Base-by-base conservation (phyloP, 2,113 vertebrate species). In the Origma solitaria region DNA sequence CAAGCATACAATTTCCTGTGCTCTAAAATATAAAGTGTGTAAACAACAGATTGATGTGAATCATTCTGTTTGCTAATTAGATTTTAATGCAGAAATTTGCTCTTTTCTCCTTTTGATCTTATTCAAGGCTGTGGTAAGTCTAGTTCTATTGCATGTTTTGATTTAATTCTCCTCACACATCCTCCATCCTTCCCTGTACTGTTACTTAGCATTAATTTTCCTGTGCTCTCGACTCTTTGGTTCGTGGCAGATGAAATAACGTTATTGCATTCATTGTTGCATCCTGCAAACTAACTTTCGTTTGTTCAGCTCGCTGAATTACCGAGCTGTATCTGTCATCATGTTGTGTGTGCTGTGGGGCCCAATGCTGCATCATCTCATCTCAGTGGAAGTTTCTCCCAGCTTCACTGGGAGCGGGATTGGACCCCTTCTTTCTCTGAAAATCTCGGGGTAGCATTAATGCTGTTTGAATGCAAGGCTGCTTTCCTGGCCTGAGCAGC, bases 41-140 rank as follows among this genome's bases (percentile, higher is more conserved):
- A 53, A 94, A 93, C 85, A 96, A 76, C 85, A 97, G 95, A 82
- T 86, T 85, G 91, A 93, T 95, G 69, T 75, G 76, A 95, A 94
- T 88, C 82, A 81, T 79, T 78, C 94, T 94, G 87, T 93, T 94
- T 96, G 82, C 85, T 95, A 86, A 93, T 91, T 96, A 84, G 95
- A 92, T 98, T 97, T 97, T 98, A 98, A 99, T 98, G 94, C 97
- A 93, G 96, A 97, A 98, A 94, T 99, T 98, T 99, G 97, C 98
- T 99, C 98, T 99, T 98, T 98, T 98, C 98, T 98, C 98, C 97
- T 96, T 98, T 97, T 97, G 98, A 96, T 98, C 97, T 99, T 97
- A 97, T 97, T 98, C 98, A 99, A 99, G 99, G 99, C 99, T 96
- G 99, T 98, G 99, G 99, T 99, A 99, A 99, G 99, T 99, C 97